Conservation (phyloP, 2,888 invertebrate species). For the Dorcus parallelipipedus region DNA sequence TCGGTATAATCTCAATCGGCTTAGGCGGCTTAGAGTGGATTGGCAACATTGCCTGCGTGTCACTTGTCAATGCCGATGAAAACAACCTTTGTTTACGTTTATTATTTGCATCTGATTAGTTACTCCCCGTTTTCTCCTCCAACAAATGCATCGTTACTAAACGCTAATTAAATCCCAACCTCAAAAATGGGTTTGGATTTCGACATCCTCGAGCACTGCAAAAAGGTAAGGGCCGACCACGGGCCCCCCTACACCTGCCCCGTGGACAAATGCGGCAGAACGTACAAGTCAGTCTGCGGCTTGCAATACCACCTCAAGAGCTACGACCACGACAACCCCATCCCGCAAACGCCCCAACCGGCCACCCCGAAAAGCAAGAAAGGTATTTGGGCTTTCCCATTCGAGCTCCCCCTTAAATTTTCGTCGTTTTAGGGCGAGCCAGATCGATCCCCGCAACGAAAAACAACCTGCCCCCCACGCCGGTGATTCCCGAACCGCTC, state of each 20-base stretch:
- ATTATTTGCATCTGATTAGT: too few relatives aligned
- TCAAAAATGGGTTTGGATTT: slow-evolving; percentile 74
- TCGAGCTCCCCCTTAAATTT: background rate
- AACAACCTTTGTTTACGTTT: too few relatives aligned
- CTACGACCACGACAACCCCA: slow-evolving; percentile 79
- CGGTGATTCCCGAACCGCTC: slow-evolving; percentile 64
- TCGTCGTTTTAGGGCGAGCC: background rate
- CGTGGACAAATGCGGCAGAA: slow-evolving; percentile 77
- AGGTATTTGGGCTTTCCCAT: slow-evolving; percentile 33
- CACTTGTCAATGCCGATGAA: too few relatives aligned
- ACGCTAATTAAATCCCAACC: too few relatives aligned
- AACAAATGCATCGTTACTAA: too few relatives aligned
- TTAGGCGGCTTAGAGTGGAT: too few relatives aligned
- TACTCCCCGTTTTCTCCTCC: too few relatives aligned
- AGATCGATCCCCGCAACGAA: slow-evolving; percentile 8
- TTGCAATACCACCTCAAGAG: slow-evolving; percentile 83
- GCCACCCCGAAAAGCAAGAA: slow-evolving; percentile 64
- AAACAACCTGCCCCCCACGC: slow-evolving; percentile 40
- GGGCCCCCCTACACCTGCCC: slow-evolving; percentile 86
- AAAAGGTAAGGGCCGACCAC: slow-evolving; percentile 75
- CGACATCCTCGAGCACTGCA: slow-evolving; percentile 81
- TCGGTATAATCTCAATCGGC: too few relatives aligned
- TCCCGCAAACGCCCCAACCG: slow-evolving; percentile 58
- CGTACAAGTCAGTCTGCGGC: slow-evolving; percentile 83
- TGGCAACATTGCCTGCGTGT: too few relatives aligned